These are phyloP conservation scores for Sminthurides bifidus DNA, from an alignment of 1,140 invertebrate genomes.

Conservation along the genomic window DNA sequence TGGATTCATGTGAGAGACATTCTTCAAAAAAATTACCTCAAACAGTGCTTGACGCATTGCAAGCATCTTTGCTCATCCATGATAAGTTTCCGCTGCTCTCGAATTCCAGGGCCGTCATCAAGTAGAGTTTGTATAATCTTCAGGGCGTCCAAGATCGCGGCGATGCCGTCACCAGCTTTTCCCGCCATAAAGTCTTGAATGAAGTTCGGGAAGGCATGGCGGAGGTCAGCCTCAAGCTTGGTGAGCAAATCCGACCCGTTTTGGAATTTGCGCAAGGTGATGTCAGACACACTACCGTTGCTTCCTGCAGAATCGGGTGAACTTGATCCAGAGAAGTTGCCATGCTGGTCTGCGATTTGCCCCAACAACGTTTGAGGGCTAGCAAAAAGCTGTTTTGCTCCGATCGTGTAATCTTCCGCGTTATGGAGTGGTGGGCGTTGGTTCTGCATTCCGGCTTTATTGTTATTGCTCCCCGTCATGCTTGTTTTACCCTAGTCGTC, in stretches of 20 bases:
- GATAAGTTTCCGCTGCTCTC: constrained; percentile 48
- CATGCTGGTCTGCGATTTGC: constrained; percentile 18
- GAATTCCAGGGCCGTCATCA: constrained; percentile 25
- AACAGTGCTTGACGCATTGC: constrained; percentile 63
- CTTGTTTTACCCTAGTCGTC: too few species aligned
- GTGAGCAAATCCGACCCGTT: constrained; percentile 75
- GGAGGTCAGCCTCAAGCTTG: constrained; percentile 70
- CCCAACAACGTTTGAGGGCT: constrained; percentile 9
- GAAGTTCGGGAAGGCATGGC: constrained; percentile 49
- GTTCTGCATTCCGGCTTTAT: constrained; percentile 8
- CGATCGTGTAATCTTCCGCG: constrained; percentile 27
- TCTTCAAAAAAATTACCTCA: constrained; percentile 39
- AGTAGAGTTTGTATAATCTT: constrained; percentile 58
- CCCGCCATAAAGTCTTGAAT: constrained; percentile 76
- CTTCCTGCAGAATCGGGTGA: constrained; percentile 5
- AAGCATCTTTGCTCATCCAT: constrained; percentile 79
- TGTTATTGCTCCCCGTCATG: background rate
- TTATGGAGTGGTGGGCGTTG: constrained; percentile 25
- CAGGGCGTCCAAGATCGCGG: constrained; percentile 63
- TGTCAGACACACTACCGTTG: constrained; percentile 46
- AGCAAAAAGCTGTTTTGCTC: constrained; percentile 19
- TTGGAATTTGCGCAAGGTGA: constrained; percentile 72
- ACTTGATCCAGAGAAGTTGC: constrained; percentile 12
- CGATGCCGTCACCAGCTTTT: constrained; percentile 67
- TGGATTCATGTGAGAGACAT: background rate